phyloP scores from a whole-genome alignment of 1,140 invertebrate species.

The Ostrea denselamellosa region DNA sequence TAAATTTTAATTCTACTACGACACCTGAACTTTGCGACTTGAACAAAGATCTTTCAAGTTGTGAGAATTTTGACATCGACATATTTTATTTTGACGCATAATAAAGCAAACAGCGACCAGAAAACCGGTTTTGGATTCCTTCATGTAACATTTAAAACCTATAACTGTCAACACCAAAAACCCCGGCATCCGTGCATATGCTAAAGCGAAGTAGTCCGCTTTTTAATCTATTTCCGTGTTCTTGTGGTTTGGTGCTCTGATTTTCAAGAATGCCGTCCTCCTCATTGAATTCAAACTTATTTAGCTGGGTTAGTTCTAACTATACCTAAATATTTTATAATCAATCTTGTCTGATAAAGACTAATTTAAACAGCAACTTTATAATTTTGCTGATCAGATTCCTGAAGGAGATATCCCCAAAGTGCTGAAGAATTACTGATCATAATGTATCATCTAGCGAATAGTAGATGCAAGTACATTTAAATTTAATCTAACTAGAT shows the following conservation, averaged over 20 bases:
- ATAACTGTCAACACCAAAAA: constrained; percentile 28
- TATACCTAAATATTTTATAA: too few relatives aligned
- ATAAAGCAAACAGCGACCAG: constrained; percentile 22
- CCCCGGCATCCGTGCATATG: background rate
- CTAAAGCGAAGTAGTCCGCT: background rate
- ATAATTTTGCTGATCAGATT: too few relatives aligned
- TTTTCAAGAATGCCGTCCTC: background rate
- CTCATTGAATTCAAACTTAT: background rate
- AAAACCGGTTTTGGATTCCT: constrained; percentile 32
- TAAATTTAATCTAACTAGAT: too few relatives aligned
- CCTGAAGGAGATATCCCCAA: too few relatives aligned
- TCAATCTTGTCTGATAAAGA: too few relatives aligned
- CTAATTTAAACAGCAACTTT: too few relatives aligned
- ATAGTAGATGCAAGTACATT: too few relatives aligned
- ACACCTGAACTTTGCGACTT: constrained; percentile 29
- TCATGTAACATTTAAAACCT: constrained; percentile 36
- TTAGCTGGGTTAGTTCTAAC: background rate
- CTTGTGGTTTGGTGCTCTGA: constrained; percentile 18
- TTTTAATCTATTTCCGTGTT: constrained; percentile 6
- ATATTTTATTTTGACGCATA: constrained; percentile 40
- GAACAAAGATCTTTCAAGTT: constrained; percentile 36
- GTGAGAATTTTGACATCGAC: constrained; percentile 39
- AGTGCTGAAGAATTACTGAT: too few relatives aligned
- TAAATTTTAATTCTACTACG: constrained; percentile 27
- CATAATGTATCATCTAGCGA: too few relatives aligned